Evolutionary conservation across 1,140 invertebrate genomes (phyloP).

Genomic region (Calephelis nemesis): DNA sequence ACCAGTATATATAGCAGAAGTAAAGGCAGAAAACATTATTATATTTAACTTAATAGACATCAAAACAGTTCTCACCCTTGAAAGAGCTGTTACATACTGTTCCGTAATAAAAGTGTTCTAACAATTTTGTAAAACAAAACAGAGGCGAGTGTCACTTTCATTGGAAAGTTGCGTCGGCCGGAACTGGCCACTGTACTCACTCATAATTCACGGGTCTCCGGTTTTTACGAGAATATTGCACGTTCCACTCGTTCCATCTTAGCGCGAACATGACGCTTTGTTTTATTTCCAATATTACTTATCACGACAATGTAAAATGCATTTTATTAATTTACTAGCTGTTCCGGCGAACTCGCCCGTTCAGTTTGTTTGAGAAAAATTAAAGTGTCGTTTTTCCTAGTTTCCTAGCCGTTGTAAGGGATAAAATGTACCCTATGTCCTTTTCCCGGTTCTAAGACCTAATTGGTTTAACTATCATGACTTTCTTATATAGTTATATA

Average conservation of each 20-base stretch:
- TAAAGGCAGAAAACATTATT: no score
- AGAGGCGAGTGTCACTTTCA: slow-evolving; percentile 47
- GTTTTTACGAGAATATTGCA: slow-evolving; percentile 44
- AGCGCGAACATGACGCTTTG: slow-evolving; percentile 14
- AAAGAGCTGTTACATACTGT: slow-evolving; percentile 20
- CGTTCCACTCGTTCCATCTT: slow-evolving; percentile 35
- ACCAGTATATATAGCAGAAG: no score
- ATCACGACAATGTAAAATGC: neutral
- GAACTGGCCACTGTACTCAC: slow-evolving; percentile 33
- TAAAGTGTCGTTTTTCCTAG: no score
- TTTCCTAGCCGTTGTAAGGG: no score
- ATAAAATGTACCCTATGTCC: no score
- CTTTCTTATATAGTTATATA: no score
- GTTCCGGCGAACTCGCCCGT: no score
- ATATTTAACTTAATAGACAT: no score
- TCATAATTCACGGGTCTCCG: slow-evolving; percentile 43
- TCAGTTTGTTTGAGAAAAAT: no score
- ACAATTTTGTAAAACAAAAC: slow-evolving; percentile 37
- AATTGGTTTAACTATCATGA: no score
- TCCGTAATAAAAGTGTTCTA: slow-evolving; percentile 2
- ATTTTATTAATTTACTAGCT: no score
- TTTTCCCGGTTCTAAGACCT: no score
- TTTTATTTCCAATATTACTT: slow-evolving; percentile 17
- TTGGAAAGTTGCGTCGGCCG: slow-evolving; percentile 54
- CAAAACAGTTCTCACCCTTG: slow-evolving; percentile 1